phyloP scores from a whole-genome alignment of 2,888 invertebrate genomes.

The Pherbina coryleti region DNA sequence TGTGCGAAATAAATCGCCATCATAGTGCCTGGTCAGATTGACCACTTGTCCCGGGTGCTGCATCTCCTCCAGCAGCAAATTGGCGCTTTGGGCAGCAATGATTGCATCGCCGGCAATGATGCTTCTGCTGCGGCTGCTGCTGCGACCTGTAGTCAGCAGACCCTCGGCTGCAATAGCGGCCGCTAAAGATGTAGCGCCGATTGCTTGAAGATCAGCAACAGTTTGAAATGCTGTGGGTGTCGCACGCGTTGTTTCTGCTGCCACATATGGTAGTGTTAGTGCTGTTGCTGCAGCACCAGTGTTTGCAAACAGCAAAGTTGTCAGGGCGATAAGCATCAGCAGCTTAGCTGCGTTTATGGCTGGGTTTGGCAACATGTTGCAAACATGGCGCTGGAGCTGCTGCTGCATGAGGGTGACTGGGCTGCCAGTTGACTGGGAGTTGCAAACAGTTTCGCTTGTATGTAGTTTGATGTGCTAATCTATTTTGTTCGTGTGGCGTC shows the following conservation, averaged over 20 bases:
- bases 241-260: conserved; percentile 14
- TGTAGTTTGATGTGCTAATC: neutral
- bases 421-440: neutral
- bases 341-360: conserved; percentile 24
- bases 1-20: conserved; percentile 68
- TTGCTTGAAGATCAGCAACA: conserved; percentile 45
- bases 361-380: conserved; percentile 55
- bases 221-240: conserved; percentile 32
- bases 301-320: conserved; percentile 40
- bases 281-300: conserved; percentile 27
- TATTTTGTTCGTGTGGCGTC: neutral
- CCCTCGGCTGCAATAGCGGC: conserved; percentile 9
- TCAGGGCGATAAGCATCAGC: conserved; percentile 46
- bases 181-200: conserved; percentile 56
- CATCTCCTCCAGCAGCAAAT: conserved; percentile 63
- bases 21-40: conserved; percentile 69
- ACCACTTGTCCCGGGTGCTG: conserved; percentile 62
- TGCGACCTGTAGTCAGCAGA: neutral
- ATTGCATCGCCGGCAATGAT: conserved; percentile 34
- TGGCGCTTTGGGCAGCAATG: conserved; percentile 52
- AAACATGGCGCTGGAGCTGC: conserved; percentile 44
- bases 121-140: conserved; percentile 23
- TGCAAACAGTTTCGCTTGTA: neutral
- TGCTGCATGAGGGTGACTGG: conserved; percentile 3
- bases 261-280: neutral